Percentiles rank a stretch among this genome's conserved stretches.
Conservation (phyloP, 1,140 invertebrate species). For the Drosophila triauraria region DNA sequence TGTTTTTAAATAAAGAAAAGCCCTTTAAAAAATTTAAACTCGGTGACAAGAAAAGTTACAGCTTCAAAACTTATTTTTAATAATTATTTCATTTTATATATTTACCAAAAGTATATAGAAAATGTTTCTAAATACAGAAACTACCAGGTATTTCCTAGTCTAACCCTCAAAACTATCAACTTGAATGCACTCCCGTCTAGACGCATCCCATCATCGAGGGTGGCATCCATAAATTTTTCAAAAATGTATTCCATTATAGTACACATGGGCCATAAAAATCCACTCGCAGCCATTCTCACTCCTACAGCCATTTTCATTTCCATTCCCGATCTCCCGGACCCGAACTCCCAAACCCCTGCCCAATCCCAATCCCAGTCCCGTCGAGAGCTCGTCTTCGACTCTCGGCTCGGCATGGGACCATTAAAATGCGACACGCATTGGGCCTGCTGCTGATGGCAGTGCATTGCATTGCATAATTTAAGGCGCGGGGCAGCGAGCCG, state of each 20-base stretch:
- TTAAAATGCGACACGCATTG: slow-evolving; percentile 81
- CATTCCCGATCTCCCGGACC: slow-evolving; percentile 6
- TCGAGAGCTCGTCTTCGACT: slow-evolving; percentile 30
- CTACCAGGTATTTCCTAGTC: background rate
- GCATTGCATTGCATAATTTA: slow-evolving; percentile 77
- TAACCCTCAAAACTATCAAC: background rate
- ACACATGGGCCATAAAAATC: slow-evolving; percentile 65
- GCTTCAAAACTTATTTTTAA: background rate
- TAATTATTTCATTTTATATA: no score
- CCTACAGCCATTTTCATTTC: slow-evolving; percentile 12
- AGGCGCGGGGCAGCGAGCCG: slow-evolving; percentile 55
- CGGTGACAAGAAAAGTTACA: background rate
- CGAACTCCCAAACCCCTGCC: background rate
- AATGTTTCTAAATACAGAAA: background rate
- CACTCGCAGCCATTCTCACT: slow-evolving; percentile 25
- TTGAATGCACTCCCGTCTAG: slow-evolving; percentile 32
- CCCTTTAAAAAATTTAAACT: background rate
- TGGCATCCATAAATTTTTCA: slow-evolving; percentile 65
- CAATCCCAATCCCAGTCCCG: slow-evolving; percentile 14
- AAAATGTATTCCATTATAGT: slow-evolving; percentile 62
- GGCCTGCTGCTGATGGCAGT: slow-evolving; percentile 41
- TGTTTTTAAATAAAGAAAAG: no score
- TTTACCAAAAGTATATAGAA: no score
- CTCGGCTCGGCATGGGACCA: slow-evolving; percentile 23
- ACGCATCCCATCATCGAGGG: slow-evolving; percentile 20